A percentile compares a stretch with the other conserved stretches of the same genome.
phyloP scores from a whole-genome alignment of 1,140 invertebrate species.

The Orchestia grillus region DNA sequence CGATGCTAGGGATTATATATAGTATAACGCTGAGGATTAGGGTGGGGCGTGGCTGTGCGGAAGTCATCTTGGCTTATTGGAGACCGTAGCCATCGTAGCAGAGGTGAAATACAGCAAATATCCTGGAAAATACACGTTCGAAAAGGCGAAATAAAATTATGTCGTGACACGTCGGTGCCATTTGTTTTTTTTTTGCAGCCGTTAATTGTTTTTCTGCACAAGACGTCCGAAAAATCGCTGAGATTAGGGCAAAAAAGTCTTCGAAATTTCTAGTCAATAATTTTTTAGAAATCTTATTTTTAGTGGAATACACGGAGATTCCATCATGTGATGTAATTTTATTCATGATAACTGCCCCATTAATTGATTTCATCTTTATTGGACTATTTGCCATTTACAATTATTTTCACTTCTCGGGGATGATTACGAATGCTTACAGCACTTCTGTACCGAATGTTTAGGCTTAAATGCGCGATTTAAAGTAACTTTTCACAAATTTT shows the following conservation, averaged over 20 bases:
- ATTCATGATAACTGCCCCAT: no score
- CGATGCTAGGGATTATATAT: not conserved
- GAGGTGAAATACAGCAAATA: not conserved
- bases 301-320: not conserved
- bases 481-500: no score
- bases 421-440: no score
- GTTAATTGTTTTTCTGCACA: not conserved
- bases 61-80: conserved; percentile 1
- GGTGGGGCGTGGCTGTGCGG: not conserved
- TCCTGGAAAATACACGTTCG: not conserved
- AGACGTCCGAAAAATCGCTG: not conserved
- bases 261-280: not conserved
- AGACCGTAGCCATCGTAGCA: conserved; percentile 4
- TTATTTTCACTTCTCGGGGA: no score
- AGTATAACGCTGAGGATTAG: conserved; percentile 5
- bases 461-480: no score
- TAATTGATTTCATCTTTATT: no score
- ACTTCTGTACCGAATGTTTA: no score
- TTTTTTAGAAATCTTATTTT: not conserved
- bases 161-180: not conserved
- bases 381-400: no score
- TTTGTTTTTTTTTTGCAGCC: not conserved
- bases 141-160: not conserved
- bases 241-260: not conserved
- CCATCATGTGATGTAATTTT: no score